Evolutionary conservation across 2,888 invertebrate species (phyloP).

Genomic region (Volucella bombylans): DNA sequence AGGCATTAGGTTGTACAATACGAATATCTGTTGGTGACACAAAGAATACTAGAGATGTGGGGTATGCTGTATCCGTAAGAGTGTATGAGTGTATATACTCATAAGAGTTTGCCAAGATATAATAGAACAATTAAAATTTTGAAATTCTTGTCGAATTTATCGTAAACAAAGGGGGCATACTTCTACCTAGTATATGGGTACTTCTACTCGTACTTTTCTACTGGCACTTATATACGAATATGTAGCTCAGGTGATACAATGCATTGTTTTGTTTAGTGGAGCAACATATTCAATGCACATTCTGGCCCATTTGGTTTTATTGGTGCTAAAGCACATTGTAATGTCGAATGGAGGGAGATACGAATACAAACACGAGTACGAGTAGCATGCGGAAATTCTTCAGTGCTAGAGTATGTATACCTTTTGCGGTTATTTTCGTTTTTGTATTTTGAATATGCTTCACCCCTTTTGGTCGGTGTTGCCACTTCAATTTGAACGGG

Average conservation of each 20-base stretch:
- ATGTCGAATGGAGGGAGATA: background rate
- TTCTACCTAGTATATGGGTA: no score
- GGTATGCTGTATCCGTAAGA: no score
- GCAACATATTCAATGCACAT: constrained; percentile 4
- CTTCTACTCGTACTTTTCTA: no score
- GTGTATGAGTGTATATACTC: no score
- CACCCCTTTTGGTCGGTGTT: background rate
- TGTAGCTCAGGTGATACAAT: background rate
- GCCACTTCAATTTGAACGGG: no score
- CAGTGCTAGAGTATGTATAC: constrained; percentile 4
- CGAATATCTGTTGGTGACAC: background rate
- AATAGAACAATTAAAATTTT: background rate
- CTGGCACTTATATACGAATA: background rate
- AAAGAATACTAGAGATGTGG: no score
- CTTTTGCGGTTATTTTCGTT: constrained; percentile 1
- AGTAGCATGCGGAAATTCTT: constrained; percentile 33
- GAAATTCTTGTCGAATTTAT: constrained; percentile 38
- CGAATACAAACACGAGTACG: constrained; percentile 1
- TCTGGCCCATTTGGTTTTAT: constrained; percentile 20
- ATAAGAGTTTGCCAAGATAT: background rate
- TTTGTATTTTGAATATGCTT: constrained; percentile 3
- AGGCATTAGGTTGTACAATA: background rate
- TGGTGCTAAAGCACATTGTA: constrained; percentile 20
- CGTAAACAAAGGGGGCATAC: constrained; percentile 6
- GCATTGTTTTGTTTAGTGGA: background rate